Conservation (phyloP, 2,888 invertebrate species). For the Andrena camellia region DNA sequence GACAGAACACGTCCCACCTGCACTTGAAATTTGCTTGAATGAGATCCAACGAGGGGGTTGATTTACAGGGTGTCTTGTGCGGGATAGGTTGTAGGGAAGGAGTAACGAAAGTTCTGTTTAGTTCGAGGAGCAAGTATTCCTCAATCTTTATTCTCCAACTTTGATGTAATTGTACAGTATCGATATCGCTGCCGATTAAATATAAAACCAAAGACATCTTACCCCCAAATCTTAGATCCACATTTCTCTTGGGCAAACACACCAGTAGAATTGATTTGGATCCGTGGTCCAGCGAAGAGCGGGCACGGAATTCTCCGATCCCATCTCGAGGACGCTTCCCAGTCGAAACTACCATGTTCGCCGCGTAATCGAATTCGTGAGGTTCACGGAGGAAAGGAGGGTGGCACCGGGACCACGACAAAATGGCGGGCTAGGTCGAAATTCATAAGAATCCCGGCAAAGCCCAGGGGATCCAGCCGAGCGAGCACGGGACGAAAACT, state of each 20-base stretch:
- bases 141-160: too few relatives aligned
- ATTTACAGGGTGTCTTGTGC: not conserved
- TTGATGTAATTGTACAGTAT: too few relatives aligned
- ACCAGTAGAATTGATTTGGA: too few relatives aligned
- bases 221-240: too few relatives aligned
- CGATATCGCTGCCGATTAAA: too few relatives aligned
- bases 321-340: not conserved
- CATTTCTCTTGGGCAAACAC: too few relatives aligned
- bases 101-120: not conserved
- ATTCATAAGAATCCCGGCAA: conserved; percentile 69
- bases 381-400: not conserved
- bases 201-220: too few relatives aligned
- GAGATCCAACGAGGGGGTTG: conserved; percentile 1
- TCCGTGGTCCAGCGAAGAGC: too few relatives aligned
- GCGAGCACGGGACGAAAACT: conserved; percentile 44
- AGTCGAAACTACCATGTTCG: not conserved
- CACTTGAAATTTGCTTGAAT: not conserved
- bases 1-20: not conserved
- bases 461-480: conserved; percentile 40
- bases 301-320: too few relatives aligned
- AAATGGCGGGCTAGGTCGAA: conserved; percentile 69
- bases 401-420: conserved; percentile 54
- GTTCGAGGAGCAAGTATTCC: not conserved
- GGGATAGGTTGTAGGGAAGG: not conserved
- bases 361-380: conserved; percentile 14